These are phyloP conservation scores for Hemicordylus capensis DNA, from an alignment of 2,113 vertebrate species.

Conservation along the genomic window DNA sequence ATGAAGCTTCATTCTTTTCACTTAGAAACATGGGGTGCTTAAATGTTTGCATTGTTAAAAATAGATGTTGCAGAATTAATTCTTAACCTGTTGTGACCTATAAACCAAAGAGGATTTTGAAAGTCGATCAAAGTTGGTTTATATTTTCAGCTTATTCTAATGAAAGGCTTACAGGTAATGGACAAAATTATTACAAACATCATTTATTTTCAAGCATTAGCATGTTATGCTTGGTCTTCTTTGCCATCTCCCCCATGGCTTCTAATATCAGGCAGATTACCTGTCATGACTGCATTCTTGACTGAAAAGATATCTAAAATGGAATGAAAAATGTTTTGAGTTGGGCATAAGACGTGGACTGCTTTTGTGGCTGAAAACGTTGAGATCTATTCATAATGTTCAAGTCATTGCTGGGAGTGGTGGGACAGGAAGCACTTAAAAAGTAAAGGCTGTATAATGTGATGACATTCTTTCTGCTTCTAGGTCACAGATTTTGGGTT, in stretches of 20 bases:
- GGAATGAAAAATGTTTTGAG: neutral
- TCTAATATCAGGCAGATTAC: neutral
- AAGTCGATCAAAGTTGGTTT: neutral
- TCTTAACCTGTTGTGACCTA: no score
- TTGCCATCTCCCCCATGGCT: neutral
- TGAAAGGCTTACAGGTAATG: neutral
- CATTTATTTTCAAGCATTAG: neutral
- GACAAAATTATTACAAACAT: neutral
- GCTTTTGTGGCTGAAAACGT: neutral
- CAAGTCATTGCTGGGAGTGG: neutral
- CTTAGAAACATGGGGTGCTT: neutral
- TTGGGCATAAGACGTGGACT: neutral
- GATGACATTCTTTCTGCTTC: constrained; percentile 23
- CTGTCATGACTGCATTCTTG: neutral
- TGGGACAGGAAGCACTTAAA: neutral
- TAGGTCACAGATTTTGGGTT: constrained; percentile 99
- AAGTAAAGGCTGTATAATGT: neutral
- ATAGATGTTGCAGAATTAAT: neutral
- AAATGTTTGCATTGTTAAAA: constrained; percentile 2
- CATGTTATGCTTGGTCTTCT: neutral
- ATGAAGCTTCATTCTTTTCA: neutral
- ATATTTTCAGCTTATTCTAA: neutral
- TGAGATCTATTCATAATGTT: neutral
- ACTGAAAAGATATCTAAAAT: neutral
- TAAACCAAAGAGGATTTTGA: neutral